A percentile compares a stretch with the other conserved stretches of the same genome.
These are phyloP conservation scores for Exephanes ischioxanthus DNA, from an alignment of 2,888 invertebrate genomes.

Conservation along the genomic window DNA sequence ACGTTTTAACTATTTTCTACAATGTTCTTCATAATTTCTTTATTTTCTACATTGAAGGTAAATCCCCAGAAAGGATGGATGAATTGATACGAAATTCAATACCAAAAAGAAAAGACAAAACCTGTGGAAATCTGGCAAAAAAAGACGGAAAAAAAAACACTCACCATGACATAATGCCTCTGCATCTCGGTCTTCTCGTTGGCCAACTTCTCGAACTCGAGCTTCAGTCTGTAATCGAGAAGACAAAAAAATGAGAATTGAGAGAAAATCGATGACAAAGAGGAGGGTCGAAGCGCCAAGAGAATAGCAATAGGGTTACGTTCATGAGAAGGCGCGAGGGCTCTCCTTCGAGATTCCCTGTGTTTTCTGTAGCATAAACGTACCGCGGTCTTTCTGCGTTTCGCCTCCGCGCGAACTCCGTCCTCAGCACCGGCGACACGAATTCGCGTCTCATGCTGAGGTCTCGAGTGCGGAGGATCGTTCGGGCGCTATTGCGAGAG, in stretches of 20 bases:
- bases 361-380: not conserved
- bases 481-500: slow-evolving; percentile 1
- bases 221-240: slow-evolving; percentile 92
- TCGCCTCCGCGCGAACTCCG: slow-evolving; percentile 33
- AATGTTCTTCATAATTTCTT: no score
- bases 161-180: slow-evolving; percentile 99
- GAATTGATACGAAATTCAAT: no score
- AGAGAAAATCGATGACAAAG: slow-evolving; percentile 13
- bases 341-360: not conserved
- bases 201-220: slow-evolving; percentile 98
- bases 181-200: slow-evolving; percentile 99
- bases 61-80: no score
- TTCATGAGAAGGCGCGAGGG: slow-evolving; percentile 14
- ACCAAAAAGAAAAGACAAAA: no score
- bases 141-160: slow-evolving; percentile 1
- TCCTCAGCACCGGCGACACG: not conserved
- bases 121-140: no score
- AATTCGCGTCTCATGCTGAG: slow-evolving; percentile 15
- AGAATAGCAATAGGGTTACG: slow-evolving; percentile 11
- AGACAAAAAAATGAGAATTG: slow-evolving; percentile 41
- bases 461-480: slow-evolving; percentile 42
- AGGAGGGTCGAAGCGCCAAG: slow-evolving; percentile 39
- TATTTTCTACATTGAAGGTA: no score
- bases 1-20: no score
- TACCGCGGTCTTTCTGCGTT: not conserved